Conservation (phyloP, 2,113 vertebrate genomes). For the Gambusia affinis region DNA sequence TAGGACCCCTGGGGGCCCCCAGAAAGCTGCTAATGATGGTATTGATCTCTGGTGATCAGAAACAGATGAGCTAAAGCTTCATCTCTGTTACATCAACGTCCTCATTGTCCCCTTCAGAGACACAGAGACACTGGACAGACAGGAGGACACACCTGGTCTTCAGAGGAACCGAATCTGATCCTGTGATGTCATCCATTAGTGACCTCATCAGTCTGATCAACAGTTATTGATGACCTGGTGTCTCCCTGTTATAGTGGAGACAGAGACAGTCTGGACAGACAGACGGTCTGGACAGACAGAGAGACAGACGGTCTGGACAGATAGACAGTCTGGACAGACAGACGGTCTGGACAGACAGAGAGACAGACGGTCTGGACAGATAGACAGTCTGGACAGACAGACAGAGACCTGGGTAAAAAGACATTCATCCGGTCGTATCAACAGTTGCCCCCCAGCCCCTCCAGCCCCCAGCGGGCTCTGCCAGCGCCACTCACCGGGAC, state of each 20-base stretch:
- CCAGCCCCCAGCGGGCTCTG: background rate
- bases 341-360: too few species aligned
- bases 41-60: background rate
- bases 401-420: background rate
- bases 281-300: background rate
- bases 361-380: too few species aligned
- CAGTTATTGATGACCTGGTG: too few species aligned
- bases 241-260: too few species aligned
- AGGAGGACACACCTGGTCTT: background rate
- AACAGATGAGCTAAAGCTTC: background rate
- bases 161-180: too few species aligned
- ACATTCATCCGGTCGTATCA: conserved; percentile 6
- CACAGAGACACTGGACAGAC: background rate
- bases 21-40: background rate
- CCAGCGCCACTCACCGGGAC: conserved; percentile 40
- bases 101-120: background rate
- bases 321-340: too few species aligned
- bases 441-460: conserved; percentile 38
- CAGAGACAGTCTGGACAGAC: background rate
- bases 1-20: background rate
- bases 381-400: background rate
- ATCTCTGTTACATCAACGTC: background rate
- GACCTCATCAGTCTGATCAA: too few species aligned
- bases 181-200: too few species aligned
- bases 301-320: background rate